These are phyloP conservation scores for Wiebesia pumilae DNA, from an alignment of 1,140 invertebrate genomes.

Conservation along the genomic window DNA sequence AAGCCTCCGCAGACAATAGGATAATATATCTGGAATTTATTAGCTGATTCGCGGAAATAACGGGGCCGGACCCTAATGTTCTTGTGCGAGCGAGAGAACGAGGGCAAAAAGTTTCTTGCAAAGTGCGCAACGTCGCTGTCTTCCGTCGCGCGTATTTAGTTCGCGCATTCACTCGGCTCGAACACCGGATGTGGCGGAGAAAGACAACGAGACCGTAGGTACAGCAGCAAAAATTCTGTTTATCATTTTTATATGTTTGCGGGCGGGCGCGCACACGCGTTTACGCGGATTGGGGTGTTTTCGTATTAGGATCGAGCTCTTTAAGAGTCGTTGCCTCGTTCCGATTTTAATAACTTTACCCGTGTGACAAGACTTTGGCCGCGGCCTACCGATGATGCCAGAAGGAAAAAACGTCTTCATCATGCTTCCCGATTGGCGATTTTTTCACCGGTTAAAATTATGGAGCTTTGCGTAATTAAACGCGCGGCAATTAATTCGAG, in stretches of 20 bases:
- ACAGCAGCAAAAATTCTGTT: constrained; percentile 20
- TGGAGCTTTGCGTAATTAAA: background rate
- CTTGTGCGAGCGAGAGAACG: background rate
- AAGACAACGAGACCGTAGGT: too few species aligned
- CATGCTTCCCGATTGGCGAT: background rate
- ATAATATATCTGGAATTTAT: constrained; percentile 56
- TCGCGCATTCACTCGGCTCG: too few species aligned
- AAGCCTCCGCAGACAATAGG: background rate
- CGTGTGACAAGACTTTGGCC: background rate
- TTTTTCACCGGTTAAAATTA: background rate
- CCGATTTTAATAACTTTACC: background rate
- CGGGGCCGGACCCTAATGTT: constrained; percentile 1
- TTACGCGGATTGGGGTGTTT: background rate
- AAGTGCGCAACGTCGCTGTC: too few species aligned
- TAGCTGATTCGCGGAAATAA: constrained; percentile 62
- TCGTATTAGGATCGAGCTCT: background rate
- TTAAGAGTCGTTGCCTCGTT: background rate
- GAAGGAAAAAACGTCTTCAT: background rate
- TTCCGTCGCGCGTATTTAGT: too few species aligned
- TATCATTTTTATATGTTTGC: constrained; percentile 10
- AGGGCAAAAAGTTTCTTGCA: background rate
- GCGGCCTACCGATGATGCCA: background rate
- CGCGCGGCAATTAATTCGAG: background rate
- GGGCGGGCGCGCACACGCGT: background rate
- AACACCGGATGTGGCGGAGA: too few species aligned